These are phyloP conservation scores for Oophaga sylvatica DNA, from an alignment of 2,797 vertebrate species.

Conservation along the genomic window DNA sequence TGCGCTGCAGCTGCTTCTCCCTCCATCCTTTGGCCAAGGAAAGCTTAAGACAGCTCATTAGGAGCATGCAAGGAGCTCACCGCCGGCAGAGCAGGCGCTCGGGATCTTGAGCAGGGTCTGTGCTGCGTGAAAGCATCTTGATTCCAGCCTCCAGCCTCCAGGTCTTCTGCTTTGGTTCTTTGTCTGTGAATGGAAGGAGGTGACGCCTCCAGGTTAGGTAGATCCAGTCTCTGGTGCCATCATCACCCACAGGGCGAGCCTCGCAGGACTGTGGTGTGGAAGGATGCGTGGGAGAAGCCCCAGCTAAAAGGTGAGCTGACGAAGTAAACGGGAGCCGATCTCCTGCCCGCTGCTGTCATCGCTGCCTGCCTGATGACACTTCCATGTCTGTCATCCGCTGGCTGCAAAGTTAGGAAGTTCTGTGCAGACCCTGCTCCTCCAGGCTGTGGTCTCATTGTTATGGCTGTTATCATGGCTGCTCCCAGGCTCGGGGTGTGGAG, in stretches of 20 bases:
- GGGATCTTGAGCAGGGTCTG: background rate
- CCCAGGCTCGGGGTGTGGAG: too few relatives aligned
- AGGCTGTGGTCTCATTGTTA: too few relatives aligned
- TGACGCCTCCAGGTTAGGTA: constrained; percentile 45
- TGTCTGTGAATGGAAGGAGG: constrained; percentile 59
- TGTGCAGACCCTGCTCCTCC: background rate
- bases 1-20: constrained; percentile 30
- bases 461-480: background rate
- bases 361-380: background rate
- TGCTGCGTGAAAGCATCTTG: background rate
- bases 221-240: constrained; percentile 29
- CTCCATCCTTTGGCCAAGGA: constrained; percentile 38
- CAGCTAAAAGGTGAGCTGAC: constrained; percentile 39
- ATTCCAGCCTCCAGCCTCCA: constrained; percentile 12
- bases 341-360: background rate
- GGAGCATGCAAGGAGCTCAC: background rate
- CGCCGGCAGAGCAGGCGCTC: background rate
- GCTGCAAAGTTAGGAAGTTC: constrained; percentile 24
- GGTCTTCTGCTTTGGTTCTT: constrained; percentile 44
- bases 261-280: constrained; percentile 13
- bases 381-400: background rate
- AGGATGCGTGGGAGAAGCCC: constrained; percentile 17
- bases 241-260: constrained; percentile 55
- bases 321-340: background rate
- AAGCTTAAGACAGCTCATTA: constrained; percentile 20